Base-by-base conservation (phyloP, 2,113 vertebrate genomes). In the Cynopterus brachyotis region DNA sequence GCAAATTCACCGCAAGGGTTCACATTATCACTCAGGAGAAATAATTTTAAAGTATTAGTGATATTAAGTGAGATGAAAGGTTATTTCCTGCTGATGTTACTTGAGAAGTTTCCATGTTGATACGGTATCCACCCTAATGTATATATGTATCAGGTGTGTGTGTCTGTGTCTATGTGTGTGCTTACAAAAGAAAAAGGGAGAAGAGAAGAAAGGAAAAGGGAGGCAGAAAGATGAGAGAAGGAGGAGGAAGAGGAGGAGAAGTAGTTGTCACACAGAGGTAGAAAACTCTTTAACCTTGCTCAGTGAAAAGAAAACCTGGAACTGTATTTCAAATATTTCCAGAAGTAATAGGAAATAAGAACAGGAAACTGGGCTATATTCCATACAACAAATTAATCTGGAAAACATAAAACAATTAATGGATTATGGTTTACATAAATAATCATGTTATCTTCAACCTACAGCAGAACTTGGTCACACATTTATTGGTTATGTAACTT, bases 261-360 rank as follows among this genome's bases (percentile, higher is more conserved):
- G 35, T 26, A 85, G 16, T 40, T 17, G 19, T 32, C 16, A 60
- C 28, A 30, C 2, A 5, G 26, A 84, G 17, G 6, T 3, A 35
- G 59, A 76, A 66, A 42, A 53, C 16, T 70, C 40, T 96, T 80
- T 73, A 20, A 76, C 35, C 45, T 35, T 35, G 13, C 55, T 79
- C 26, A 73, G 32, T 55, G 26, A 86, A 22, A 85, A 75, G n/a
- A 53, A 26, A 75, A 91, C 11, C 40, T 47, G 47, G 32, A 30
- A 59, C 4, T 59, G 0, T 57, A 66, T 42, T 86, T 96, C 17
- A n/a, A 81, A 20, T 50, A 81, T 40, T 87, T 66, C 28, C 64
- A 70, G 15, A 50, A 91, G 47, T 96, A 60, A 60, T 81, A 86
- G 59, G 81, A 87, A 96, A 90, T 76, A 91, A 81, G 59, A 91